phyloP scores from a whole-genome alignment of 1,140 invertebrate genomes.

The Oryzaephilus surinamensis region DNA sequence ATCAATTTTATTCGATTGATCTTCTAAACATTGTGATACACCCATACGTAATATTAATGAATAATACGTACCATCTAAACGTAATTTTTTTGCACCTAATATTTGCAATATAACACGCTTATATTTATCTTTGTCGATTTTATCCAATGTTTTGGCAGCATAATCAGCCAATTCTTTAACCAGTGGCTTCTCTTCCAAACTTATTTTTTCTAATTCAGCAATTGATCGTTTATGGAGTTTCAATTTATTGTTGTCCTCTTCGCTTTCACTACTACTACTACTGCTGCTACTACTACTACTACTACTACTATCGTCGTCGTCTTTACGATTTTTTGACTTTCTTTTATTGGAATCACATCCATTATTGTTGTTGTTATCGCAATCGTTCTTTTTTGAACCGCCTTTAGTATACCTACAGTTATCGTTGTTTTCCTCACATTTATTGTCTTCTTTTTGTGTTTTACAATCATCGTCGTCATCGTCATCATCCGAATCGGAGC shows the following conservation, averaged over 20 bases:
- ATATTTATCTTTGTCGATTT: conserved; percentile 31
- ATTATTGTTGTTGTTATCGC: neutral
- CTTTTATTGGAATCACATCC: conserved; percentile 2
- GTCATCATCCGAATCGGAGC: too few species aligned
- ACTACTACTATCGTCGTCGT: neutral
- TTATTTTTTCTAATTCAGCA: conserved; percentile 20
- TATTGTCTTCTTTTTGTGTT: too few species aligned
- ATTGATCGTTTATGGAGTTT: conserved; percentile 13
- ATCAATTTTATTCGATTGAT: too few species aligned
- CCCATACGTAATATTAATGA: conserved; percentile 30
- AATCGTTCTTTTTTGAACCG: conserved; percentile 1
- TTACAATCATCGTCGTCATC: too few species aligned
- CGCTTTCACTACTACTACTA: conserved; percentile 5
- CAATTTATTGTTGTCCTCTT: conserved; percentile 4
- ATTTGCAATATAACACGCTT: conserved; percentile 32
- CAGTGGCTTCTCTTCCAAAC: conserved; percentile 20
- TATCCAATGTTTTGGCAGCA: conserved; percentile 30
- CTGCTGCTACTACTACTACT: conserved; percentile 3
- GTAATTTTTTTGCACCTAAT: conserved; percentile 29
- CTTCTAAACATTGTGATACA: conserved; percentile 28
- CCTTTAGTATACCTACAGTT: too few species aligned
- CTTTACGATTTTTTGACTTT: conserved; percentile 1
- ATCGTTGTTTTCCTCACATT: too few species aligned
- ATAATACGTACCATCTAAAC: conserved; percentile 27
- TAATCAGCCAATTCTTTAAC: conserved; percentile 31